A percentile compares a stretch with the other conserved stretches of the same genome.
Evolutionary conservation across 2,888 invertebrate species (phyloP).

Genomic region (Synanthedon myopaeformis): DNA sequence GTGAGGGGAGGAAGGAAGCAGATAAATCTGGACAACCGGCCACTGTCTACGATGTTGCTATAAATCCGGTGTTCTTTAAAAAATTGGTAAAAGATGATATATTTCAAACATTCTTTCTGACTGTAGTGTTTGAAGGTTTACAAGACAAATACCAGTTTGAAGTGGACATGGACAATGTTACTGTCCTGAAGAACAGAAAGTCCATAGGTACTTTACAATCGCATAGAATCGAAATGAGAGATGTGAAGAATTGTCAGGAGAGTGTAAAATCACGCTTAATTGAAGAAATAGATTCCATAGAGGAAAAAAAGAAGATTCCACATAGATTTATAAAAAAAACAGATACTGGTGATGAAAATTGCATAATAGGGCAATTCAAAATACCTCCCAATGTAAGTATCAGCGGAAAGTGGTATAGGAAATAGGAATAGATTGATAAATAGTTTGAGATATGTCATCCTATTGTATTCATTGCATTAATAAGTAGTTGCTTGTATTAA

Average conservation of each 20-base stretch:
- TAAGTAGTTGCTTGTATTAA: no score
- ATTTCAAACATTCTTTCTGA: constrained; percentile 84
- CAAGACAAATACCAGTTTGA: constrained; percentile 82
- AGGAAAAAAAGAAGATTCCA: constrained; percentile 54
- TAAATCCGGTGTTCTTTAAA: constrained; percentile 81
- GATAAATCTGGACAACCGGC: constrained; percentile 83
- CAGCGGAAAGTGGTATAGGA: no score
- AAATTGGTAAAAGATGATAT: constrained; percentile 78
- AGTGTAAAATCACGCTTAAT: constrained; percentile 61
- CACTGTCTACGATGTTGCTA: constrained; percentile 85
- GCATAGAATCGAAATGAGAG: constrained; percentile 80
- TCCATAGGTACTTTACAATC: constrained; percentile 79
- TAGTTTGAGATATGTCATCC: no score
- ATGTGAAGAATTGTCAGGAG: constrained; percentile 60
- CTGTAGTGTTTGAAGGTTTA: constrained; percentile 80
- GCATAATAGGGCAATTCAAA: constrained; percentile 73
- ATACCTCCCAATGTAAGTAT: constrained; percentile 69
- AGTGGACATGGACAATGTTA: constrained; percentile 74
- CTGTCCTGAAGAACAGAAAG: constrained; percentile 79
- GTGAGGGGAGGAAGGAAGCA: constrained; percentile 79
- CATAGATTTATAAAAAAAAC: constrained; percentile 73
- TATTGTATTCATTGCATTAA: no score
- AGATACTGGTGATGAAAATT: constrained; percentile 60
- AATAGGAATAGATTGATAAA: no score
- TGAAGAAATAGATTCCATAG: constrained; percentile 50